Base-by-base conservation (phyloP, 1,140 invertebrate species). In the Hermetia illucens region DNA sequence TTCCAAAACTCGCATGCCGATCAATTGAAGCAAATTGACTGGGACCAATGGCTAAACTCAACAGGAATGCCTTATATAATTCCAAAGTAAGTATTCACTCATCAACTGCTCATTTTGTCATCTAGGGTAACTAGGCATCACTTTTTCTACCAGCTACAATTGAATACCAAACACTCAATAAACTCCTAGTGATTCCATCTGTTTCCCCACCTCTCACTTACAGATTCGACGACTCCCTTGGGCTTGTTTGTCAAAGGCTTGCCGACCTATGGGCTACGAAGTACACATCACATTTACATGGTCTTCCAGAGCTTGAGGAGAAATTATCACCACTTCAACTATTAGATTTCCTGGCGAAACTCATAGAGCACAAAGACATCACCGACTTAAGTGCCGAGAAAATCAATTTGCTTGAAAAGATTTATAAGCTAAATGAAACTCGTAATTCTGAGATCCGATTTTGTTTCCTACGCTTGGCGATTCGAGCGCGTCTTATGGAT, bases 1-100 rank as follows among this genome's bases (percentile, higher is more conserved):
- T 95, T 94, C 61, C 61, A 64, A 33, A 65, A 72, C 25, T 68
- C 47, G 4, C 48, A 53, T 16, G 52, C 71, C 38, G 57, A 65
- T 30, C 56, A 50, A 5, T 47, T 75, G 12, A 49, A 58, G n/a
- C 42, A 51, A 2, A 61, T 96, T 5, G 81, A 95, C 53, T 95
- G 90, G 88, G 60, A 91, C 21, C 52, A 68, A 1, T 96, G 92
- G 91, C 64, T 95, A 4, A 66, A 79, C 51, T 68, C 66, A 15
- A 72, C 77, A 36, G 91, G 91, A 34, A 86, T 93, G 81, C 90
- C 91, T 2, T 79, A 79, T 3, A 59, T 81, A 30, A 84, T 87
- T 58, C 87, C 86, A 12, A 62, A 77, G 70, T 94, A 75, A 63
- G 68, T 61, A 30, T 21, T 38, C 16, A 13, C n/a, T n/a, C n/a